Percentiles rank a stretch among this genome's conserved stretches.
Evolutionary conservation across 2,888 invertebrate genomes (phyloP).

Genomic region (Pomacea canaliculata): DNA sequence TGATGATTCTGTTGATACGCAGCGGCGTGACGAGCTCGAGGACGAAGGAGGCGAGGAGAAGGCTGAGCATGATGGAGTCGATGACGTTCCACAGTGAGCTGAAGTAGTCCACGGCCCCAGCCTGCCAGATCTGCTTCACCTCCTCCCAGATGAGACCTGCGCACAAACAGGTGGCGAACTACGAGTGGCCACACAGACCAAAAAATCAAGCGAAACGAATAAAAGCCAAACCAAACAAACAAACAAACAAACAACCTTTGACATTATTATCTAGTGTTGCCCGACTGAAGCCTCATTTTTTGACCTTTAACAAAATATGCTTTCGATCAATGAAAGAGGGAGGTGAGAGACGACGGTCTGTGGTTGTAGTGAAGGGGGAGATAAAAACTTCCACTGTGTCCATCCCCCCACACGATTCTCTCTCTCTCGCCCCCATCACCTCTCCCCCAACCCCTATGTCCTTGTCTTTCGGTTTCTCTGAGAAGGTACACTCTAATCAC

Average conservation of each 20-base stretch:
- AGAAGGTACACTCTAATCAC: too few relatives aligned
- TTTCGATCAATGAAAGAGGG: too few relatives aligned
- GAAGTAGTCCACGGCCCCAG: constrained; percentile 53
- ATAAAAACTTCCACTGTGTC: not conserved
- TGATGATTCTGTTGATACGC: constrained; percentile 23
- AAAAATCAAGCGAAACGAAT: not conserved
- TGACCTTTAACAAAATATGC: too few relatives aligned
- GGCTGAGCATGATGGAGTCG: constrained; percentile 55
- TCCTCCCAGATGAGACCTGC: constrained; percentile 61
- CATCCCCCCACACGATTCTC: too few relatives aligned
- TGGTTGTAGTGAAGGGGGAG: too few relatives aligned
- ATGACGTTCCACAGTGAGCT: constrained; percentile 61
- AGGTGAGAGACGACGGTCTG: too few relatives aligned
- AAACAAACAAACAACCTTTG: not conserved
- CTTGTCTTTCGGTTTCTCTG: too few relatives aligned
- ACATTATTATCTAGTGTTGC: not conserved
- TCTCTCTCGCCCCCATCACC: too few relatives aligned
- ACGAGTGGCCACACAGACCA: not conserved
- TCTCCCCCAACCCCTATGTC: too few relatives aligned
- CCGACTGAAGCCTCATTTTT: too few relatives aligned
- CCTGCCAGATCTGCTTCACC: constrained; percentile 54
- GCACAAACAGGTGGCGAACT: not conserved
- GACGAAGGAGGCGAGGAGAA: constrained; percentile 53
- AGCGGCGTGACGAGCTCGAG: constrained; percentile 43
- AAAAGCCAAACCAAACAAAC: not conserved